These are phyloP conservation scores for Denticeps clupeoides DNA, from an alignment of 2,797 vertebrate genomes.

Conservation along the genomic window DNA sequence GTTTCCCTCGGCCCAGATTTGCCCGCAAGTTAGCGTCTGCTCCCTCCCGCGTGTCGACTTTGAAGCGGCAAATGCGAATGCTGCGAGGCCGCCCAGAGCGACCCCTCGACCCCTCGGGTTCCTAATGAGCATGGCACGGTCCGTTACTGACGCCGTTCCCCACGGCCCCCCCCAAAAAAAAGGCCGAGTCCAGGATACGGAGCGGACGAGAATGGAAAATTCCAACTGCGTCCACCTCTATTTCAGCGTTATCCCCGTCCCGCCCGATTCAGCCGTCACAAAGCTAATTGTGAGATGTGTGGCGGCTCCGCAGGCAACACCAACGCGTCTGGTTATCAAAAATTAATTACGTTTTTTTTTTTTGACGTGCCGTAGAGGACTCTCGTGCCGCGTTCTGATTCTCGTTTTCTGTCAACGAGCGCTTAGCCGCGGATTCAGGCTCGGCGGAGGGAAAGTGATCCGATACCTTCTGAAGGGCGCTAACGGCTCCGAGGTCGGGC, in stretches of 20 bases:
- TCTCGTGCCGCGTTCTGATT: constrained; percentile 30
- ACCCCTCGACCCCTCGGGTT: too few species aligned
- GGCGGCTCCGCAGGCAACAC: constrained; percentile 34
- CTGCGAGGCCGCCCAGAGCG: too few species aligned
- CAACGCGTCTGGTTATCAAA: constrained; percentile 40
- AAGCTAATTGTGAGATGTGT: constrained; percentile 33
- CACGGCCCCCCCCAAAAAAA: constrained; percentile 24
- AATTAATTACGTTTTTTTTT: constrained; percentile 41
- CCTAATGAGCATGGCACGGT: constrained; percentile 36
- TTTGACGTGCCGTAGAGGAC: constrained; percentile 31
- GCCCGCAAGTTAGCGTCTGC: too few species aligned
- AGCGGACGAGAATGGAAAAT: constrained; percentile 19
- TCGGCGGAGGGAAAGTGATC: constrained; percentile 32
- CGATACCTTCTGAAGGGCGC: too few species aligned
- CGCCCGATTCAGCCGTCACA: constrained; percentile 30
- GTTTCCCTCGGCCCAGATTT: too few species aligned
- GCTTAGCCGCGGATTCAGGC: constrained; percentile 26
- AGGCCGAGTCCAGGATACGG: constrained; percentile 24
- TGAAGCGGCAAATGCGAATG: too few species aligned
- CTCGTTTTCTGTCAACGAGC: constrained; percentile 31
- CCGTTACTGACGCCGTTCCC: constrained; percentile 33
- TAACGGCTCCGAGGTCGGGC: too few species aligned
- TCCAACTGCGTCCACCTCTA: constrained; percentile 16
- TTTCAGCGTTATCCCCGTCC: constrained; percentile 29
- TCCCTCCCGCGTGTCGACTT: too few species aligned